These are phyloP conservation scores for Corythornis vintsioides DNA, from an alignment of 2,113 vertebrate genomes.

Conservation along the genomic window DNA sequence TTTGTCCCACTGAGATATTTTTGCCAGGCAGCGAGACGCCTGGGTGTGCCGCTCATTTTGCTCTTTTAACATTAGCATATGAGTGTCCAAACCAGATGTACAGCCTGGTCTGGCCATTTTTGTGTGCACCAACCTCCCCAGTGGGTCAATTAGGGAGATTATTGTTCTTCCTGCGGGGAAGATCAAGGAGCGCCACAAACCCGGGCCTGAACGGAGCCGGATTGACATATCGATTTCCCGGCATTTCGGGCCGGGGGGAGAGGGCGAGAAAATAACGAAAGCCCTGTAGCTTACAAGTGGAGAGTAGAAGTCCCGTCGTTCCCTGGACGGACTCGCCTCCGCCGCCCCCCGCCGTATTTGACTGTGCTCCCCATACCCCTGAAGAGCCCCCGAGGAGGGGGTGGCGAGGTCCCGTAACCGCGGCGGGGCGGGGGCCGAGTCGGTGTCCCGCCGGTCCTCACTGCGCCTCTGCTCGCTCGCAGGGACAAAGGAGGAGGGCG, in stretches of 20 bases:
- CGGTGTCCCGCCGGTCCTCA: background rate
- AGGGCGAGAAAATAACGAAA: slow-evolving; percentile 72
- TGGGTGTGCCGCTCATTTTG: slow-evolving; percentile 53
- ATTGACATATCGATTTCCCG: slow-evolving; percentile 92
- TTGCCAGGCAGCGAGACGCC: slow-evolving; percentile 18
- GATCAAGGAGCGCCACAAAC: slow-evolving; percentile 87
- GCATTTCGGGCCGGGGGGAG: slow-evolving; percentile 37
- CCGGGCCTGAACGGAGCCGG: slow-evolving; percentile 88
- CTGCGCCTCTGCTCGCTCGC: background rate
- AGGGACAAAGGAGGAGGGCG: slow-evolving; percentile 95
- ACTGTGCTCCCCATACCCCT: background rate
- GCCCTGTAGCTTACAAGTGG: slow-evolving; percentile 70
- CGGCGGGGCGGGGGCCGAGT: background rate
- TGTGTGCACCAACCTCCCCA: slow-evolving; percentile 89
- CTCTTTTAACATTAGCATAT: slow-evolving; percentile 84
- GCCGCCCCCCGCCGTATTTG: background rate
- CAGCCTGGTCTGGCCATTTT: slow-evolving; percentile 83
- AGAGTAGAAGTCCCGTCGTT: slow-evolving; percentile 68
- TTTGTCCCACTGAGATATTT: slow-evolving; percentile 21
- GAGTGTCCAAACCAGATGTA: slow-evolving; percentile 90
- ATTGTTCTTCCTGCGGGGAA: slow-evolving; percentile 98
- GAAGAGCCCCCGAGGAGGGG: background rate
- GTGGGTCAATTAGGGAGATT: slow-evolving; percentile 99
- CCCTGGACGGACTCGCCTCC: slow-evolving; percentile 1
- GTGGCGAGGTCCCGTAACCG: background rate